Evolutionary conservation across 2,113 vertebrate genomes (phyloP), one percentile per base, ranked within the genome.

Genomic region (Lophochroa leadbeateri): DNA sequence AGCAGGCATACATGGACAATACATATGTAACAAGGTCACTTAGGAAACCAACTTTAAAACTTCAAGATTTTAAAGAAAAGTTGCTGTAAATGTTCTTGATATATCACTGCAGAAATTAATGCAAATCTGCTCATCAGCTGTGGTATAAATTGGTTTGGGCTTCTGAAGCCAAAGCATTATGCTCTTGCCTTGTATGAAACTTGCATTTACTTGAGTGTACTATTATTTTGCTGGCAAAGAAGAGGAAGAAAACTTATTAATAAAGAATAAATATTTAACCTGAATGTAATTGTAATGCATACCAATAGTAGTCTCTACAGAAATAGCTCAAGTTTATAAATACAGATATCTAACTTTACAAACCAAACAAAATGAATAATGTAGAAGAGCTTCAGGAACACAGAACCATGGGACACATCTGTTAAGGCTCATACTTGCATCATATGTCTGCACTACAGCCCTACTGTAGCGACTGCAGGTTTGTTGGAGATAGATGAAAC

Each of bases 211-310:
- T 74, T 64, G 14, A 71, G 20, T 27, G 3, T 27, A 64, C 17
- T 53, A 41, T 60, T 80, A 29, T 18, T 86, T 71, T 74, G 28
- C 25, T 88, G 25, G 23, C 58, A 78, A 94, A 79, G 44, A 82
- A 63, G 0, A 3, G 35, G 29, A 86, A 86, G 44, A 78, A 94
- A 84, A 75, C 7, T 17, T 31, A 84, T 53, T 63, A 61, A 78
- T 41, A 58, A 68, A 70, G 60, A 92, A 95, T 63, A 80, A 87
- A 93, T 83, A 85, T 86, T 94, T 89, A 92, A 82, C 31, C 19
- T 29, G 61, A 69, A 86, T 60, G 8, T 44, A 70, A 21, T 4
- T 72, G 39, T 35, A 90, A 90, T 21, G n/a, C 24, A 71, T 58
- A 70, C 37, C 77, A 90, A 69, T 37, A 64, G 10, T 70, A 78